Base-by-base conservation (phyloP, 1,140 invertebrate genomes). In the Oppia nitens region DNA sequence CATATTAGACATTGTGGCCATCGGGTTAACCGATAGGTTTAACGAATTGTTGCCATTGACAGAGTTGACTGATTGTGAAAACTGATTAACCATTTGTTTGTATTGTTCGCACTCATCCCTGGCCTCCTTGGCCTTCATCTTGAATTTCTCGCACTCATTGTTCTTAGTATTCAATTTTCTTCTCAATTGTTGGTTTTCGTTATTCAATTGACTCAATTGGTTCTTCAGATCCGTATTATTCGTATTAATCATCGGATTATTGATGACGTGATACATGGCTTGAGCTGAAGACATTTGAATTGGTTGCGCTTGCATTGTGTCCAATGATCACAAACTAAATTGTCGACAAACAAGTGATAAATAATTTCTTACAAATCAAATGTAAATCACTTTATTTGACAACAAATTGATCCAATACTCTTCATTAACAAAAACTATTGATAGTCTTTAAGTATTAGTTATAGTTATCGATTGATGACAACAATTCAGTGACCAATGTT, bases 281-380 rank as follows among this genome's bases (percentile, higher is more conserved):
- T 40, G 32, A 40, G 6, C 17, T 6, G 32, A 40, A 9, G 32
- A 40, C 17, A 40, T 6, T 17, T 9, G 6, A 6, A 17, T 9
- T 6, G 6, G 6, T 40, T 40, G 32, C 17, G 32, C 6, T 17
- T 40, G 32, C 32, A 40, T 40, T 40, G 6, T 17, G 17, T 17
- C 6, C 32, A 40, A 9, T 9, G 32, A 40, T 40, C 32, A 40
- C 32, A 40, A 40, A 40, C 32, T 40, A 40, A 40, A 9, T 40
- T 17, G 17, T 9, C 17, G 6, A 9, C 53, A 55, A 65, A 66
- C 26, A 90, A 89, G 87, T n/a, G n/a, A n/a, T n/a, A n/a, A n/a
- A n/a, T n/a, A n/a, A n/a, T n/a, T n/a, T n/a, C n/a, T n/a, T n/a
- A n/a, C n/a, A n/a, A n/a, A n/a, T n/a, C n/a, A n/a, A n/a, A n/a